Evolutionary conservation across 2,113 vertebrate genomes (phyloP).

Genomic region (Chamaetylas fuelleborni): DNA sequence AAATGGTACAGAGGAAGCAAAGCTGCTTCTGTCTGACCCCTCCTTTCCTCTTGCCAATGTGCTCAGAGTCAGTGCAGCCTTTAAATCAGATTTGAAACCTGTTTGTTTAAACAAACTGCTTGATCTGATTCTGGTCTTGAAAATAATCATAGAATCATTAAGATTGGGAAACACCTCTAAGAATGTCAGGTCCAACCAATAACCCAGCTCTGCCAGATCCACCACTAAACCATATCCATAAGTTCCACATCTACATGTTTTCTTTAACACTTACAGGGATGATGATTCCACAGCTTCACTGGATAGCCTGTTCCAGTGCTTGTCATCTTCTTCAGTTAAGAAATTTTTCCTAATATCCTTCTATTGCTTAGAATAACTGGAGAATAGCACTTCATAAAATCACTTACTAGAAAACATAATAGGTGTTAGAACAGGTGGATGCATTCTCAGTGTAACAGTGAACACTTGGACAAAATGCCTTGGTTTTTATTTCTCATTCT

Average conservation of each 20-base stretch:
- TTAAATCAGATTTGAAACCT: not conserved
- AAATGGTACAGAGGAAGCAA: not conserved
- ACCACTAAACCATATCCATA: not conserved
- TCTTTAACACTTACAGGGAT: not conserved
- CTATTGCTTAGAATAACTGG: not conserved
- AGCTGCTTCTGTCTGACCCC: not conserved
- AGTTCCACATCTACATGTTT: fast-evolving
- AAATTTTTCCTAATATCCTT: not conserved
- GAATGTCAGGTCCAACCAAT: fast-evolving
- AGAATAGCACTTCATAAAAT: not conserved
- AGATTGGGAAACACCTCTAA: not conserved
- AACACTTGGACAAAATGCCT: not conserved
- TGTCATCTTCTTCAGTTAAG: not conserved
- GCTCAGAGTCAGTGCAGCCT: not conserved
- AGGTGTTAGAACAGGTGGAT: not conserved
- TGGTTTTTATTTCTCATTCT: not conserved
- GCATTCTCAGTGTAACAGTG: not conserved
- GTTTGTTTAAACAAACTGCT: not conserved
- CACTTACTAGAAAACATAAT: not conserved
- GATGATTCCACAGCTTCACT: not conserved
- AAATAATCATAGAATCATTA: not conserved
- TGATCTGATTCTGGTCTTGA: not conserved
- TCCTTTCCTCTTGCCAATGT: fast-evolving
- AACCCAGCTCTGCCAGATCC: not conserved
- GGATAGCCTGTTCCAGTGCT: not conserved